Percentiles rank a stretch among this genome's conserved stretches.
Conservation (phyloP, 2,888 invertebrate genomes). For the Adelphocoris suturalis region DNA sequence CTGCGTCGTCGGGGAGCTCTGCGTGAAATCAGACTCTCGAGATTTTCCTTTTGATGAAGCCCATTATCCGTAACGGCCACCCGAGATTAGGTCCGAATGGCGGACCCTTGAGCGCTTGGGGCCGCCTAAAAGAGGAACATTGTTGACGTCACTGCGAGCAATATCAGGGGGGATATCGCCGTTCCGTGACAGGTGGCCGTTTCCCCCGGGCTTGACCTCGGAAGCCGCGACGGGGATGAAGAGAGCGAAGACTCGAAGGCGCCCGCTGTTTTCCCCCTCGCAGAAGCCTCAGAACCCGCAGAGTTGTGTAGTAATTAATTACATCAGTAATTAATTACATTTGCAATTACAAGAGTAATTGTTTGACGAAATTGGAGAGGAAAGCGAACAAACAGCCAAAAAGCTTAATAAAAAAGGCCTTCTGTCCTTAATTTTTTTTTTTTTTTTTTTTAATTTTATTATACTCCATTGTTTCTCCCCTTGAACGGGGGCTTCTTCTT, state of each 20-base stretch:
- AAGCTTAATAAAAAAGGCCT: too few species aligned
- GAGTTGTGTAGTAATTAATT: background rate
- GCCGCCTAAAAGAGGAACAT: background rate
- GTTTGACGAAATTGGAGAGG: too few species aligned
- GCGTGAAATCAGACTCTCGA: background rate
- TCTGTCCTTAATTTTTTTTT: too few species aligned
- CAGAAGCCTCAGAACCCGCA: background rate
- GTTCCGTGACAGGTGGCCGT: slow-evolving; percentile 43
- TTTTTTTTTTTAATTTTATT: too few species aligned
- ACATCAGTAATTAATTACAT: background rate
- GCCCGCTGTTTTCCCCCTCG: background rate
- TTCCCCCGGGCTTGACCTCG: slow-evolving; percentile 2
- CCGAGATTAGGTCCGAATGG: background rate
- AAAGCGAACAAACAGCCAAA: too few species aligned
- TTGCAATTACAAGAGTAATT: too few species aligned
- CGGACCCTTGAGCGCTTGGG: background rate
- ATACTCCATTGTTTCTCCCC: too few species aligned
- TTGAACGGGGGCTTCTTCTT: too few species aligned
- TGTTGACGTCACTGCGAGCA: slow-evolving; percentile 42
- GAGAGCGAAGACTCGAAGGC: slow-evolving; percentile 13
- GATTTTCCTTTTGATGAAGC: background rate
- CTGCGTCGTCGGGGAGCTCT: slow-evolving; percentile 4
- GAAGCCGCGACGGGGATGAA: background rate
- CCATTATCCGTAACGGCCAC: slow-evolving; percentile 5
- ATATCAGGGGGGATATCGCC: slow-evolving; percentile 38